Evolutionary conservation across 2,113 vertebrate species (phyloP).

Genomic region (Mohoua ochrocephala): DNA sequence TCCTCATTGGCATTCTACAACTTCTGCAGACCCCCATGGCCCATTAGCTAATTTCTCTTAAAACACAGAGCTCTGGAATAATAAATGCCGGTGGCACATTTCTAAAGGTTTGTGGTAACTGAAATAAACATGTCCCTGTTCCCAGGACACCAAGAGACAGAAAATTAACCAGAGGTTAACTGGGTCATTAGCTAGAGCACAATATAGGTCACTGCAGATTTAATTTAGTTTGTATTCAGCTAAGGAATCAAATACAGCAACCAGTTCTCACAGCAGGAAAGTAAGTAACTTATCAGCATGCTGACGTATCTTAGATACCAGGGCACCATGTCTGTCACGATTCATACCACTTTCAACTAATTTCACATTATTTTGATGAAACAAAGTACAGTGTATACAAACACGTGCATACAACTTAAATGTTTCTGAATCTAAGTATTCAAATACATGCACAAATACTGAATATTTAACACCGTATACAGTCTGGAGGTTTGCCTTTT

Average conservation of each 20-base stretch:
- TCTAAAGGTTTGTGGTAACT: conserved; percentile 69
- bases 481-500: background rate
- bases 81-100: conserved; percentile 60
- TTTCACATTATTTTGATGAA: conserved; percentile 18
- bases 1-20: conserved; percentile 68
- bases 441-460: background rate
- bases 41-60: conserved; percentile 67
- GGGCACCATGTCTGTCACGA: conserved; percentile 10
- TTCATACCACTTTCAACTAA: conserved; percentile 29
- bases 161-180: conserved; percentile 73
- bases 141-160: conserved; percentile 75
- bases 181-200: conserved; percentile 68
- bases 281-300: conserved; percentile 63
- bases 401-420: background rate
- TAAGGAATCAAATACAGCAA: conserved; percentile 64
- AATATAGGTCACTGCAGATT: conserved; percentile 72
- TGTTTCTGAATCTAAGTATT: background rate
- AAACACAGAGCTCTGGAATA: conserved; percentile 64
- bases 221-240: conserved; percentile 69
- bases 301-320: conserved; percentile 70
- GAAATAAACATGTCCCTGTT: conserved; percentile 72
- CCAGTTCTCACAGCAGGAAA: conserved; percentile 74
- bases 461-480: background rate
- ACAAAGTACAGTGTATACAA: too few relatives aligned
- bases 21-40: conserved; percentile 58